A percentile compares a stretch with the other conserved stretches of the same genome.
phyloP scores from a whole-genome alignment of 2,113 vertebrate species.

The Glaucidium brasilianum region DNA sequence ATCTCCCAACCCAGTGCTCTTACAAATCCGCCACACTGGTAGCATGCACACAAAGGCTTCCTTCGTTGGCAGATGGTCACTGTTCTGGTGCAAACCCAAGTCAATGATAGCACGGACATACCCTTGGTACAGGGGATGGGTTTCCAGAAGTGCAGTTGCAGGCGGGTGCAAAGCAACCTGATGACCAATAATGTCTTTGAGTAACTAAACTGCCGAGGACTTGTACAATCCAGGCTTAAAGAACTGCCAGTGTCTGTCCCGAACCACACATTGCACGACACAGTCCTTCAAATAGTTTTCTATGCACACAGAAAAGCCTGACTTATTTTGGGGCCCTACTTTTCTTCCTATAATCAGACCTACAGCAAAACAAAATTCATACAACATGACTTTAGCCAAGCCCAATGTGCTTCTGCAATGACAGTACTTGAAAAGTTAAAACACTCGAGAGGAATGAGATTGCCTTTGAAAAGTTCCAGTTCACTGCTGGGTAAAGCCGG shows the following conservation, averaged over 20 bases:
- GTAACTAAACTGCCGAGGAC: not conserved
- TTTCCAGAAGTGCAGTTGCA: not conserved
- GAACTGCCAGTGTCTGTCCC: not conserved
- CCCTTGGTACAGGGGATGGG: not conserved
- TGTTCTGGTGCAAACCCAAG: not conserved
- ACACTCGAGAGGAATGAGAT: not conserved
- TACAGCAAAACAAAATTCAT: not conserved
- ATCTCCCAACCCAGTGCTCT: not conserved
- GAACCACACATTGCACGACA: not conserved
- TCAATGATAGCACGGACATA: rapidly evolving
- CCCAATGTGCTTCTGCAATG: not conserved
- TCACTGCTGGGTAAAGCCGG: not conserved
- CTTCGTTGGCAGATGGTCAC: rapidly evolving
- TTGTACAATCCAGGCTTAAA: not conserved
- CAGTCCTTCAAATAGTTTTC: not conserved
- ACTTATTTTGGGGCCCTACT: not conserved
- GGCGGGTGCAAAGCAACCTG: not conserved
- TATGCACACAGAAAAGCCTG: not conserved
- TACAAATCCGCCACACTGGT: too few species aligned
- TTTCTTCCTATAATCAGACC: not conserved
- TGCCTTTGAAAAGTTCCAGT: not conserved
- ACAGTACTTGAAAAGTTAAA: not conserved
- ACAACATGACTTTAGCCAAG: not conserved
- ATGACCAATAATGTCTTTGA: not conserved
- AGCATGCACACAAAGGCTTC: not conserved